Percentiles rank a stretch among this genome's conserved stretches.
These are phyloP conservation scores for Prosopocoilus inquinatus DNA, from an alignment of 2,888 invertebrate species.

Conservation along the genomic window DNA sequence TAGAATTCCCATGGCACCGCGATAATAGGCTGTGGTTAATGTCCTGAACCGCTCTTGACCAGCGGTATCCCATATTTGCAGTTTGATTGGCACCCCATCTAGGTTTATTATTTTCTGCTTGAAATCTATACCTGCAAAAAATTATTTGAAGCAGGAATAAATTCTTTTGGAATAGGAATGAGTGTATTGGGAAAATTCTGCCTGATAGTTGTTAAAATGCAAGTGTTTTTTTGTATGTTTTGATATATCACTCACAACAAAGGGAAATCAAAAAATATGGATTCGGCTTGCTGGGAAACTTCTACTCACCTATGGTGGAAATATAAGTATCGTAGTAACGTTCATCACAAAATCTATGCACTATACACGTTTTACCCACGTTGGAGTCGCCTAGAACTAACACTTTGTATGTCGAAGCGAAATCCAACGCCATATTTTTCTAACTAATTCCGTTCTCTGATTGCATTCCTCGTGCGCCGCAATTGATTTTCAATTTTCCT, in stretches of 20 bases:
- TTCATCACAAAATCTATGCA: constrained; percentile 87
- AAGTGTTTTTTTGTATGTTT: too few species aligned
- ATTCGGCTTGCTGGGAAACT: neutral
- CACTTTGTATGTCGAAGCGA: constrained; percentile 84
- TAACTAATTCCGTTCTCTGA: constrained; percentile 7
- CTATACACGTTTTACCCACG: constrained; percentile 88
- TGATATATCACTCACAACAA: constrained; percentile 8
- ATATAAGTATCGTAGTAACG: constrained; percentile 88
- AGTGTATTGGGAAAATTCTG: too few species aligned
- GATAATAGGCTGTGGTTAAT: constrained; percentile 83
- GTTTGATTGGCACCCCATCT: constrained; percentile 81
- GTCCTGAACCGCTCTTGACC: constrained; percentile 74
- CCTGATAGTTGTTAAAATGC: too few species aligned
- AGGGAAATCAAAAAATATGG: neutral
- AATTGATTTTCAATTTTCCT: constrained; percentile 32
- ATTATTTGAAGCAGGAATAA: too few species aligned
- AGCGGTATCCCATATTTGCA: constrained; percentile 88
- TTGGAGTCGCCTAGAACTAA: constrained; percentile 85
- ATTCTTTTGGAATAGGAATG: too few species aligned
- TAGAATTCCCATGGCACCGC: constrained; percentile 88
- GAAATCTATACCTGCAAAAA: constrained; percentile 74
- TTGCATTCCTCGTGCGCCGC: constrained; percentile 25
- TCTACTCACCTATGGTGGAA: constrained; percentile 81
- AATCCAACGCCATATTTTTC: constrained; percentile 73
- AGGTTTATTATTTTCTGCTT: constrained; percentile 86